Evolutionary conservation across 1,140 invertebrate species (phyloP).

Genomic region (Calosoma granatense): DNA sequence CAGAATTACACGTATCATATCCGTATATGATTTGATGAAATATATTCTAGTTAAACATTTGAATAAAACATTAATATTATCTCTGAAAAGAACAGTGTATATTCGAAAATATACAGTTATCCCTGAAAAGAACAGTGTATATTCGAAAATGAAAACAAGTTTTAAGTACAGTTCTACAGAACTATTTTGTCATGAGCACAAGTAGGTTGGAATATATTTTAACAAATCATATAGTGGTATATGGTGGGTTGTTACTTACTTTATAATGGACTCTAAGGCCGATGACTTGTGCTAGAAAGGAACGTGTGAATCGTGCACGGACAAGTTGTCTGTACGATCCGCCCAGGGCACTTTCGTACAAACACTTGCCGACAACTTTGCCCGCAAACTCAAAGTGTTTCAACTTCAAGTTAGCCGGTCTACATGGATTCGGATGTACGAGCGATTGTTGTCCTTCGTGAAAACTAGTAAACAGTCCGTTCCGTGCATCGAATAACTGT

Average conservation of each 20-base stretch:
- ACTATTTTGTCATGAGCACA: no score
- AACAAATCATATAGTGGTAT: no score
- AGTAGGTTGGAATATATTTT: no score
- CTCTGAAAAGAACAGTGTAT: no score
- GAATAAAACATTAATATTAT: no score
- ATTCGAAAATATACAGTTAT: no score
- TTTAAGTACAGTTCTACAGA: no score
- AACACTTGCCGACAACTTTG: constrained; percentile 85
- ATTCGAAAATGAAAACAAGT: no score
- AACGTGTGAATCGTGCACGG: constrained; percentile 78
- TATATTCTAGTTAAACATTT: no score
- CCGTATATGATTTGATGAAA: not conserved
- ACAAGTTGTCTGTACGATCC: constrained; percentile 81
- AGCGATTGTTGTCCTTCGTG: constrained; percentile 73
- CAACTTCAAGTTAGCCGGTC: constrained; percentile 63
- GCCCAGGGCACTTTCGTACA: constrained; percentile 85
- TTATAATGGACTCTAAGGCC: constrained; percentile 88
- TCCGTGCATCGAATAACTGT: constrained; percentile 72
- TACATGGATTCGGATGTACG: constrained; percentile 79
- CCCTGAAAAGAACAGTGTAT: no score
- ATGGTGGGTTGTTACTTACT: no score
- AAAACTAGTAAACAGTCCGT: constrained; percentile 75
- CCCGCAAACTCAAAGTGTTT: constrained; percentile 92
- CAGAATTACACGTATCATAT: no score
- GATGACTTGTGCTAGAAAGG: constrained; percentile 90